These are phyloP conservation scores for Phymanthus crucifer DNA, from an alignment of 92 coral and sea anemone genomes.

Conservation along the genomic window DNA sequence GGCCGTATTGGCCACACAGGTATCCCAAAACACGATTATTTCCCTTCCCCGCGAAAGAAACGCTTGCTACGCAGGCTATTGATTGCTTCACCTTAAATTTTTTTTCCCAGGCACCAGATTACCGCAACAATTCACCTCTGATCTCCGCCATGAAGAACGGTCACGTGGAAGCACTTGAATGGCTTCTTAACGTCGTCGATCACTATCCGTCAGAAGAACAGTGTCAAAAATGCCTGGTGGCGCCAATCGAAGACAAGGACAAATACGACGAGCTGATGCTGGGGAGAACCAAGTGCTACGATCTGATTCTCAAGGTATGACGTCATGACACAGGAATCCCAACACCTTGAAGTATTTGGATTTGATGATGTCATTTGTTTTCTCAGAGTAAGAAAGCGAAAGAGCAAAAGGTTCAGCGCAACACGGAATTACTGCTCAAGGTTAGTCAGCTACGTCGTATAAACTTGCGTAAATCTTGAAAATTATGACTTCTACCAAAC, in stretches of 20 bases:
- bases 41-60: too few relatives aligned
- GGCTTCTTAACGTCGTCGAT: conserved; percentile 86
- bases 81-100: background rate
- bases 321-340: background rate
- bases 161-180: conserved; percentile 90
- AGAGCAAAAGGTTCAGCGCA: conserved; percentile 92
- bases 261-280: conserved; percentile 85
- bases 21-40: too few relatives aligned
- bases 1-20: too few relatives aligned
- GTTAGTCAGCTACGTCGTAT: conserved; percentile 32
- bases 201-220: conserved; percentile 98
- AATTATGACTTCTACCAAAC: too few relatives aligned
- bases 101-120: conserved; percentile 72
- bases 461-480: too few relatives aligned
- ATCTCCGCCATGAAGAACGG: conserved; percentile 99
- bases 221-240: conserved; percentile 93
- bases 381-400: conserved; percentile 94
- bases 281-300: conserved; percentile 96
- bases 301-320: conserved; percentile 90
- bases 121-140: conserved; percentile 90
- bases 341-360: background rate
- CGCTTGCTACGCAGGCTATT: too few relatives aligned
- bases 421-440: conserved; percentile 88
- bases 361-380: background rate
- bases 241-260: conserved; percentile 97